phyloP scores from a whole-genome alignment of 2,797 vertebrate genomes.

The Urocyon cinereoargenteus region DNA sequence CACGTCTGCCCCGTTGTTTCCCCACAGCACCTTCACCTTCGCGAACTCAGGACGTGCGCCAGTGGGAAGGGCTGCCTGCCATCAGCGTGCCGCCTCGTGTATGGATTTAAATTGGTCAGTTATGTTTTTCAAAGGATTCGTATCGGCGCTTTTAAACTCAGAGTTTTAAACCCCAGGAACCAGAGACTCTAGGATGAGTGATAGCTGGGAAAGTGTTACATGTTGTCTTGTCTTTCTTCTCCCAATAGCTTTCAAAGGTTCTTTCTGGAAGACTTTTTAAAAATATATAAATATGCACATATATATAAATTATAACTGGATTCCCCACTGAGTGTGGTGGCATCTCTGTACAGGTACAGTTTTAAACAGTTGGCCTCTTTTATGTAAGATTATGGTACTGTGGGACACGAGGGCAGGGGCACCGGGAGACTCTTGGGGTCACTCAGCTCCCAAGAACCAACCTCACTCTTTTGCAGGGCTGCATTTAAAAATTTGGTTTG shows the following conservation, averaged over 20 bases:
- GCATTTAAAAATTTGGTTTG: not conserved
- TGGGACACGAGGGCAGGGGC: slow-evolving; percentile 73
- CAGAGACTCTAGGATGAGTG: slow-evolving; percentile 71
- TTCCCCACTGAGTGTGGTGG: slow-evolving; percentile 69
- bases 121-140: slow-evolving; percentile 68
- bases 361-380: slow-evolving; percentile 82
- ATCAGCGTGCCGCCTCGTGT: slow-evolving; percentile 59
- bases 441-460: not conserved
- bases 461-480: slow-evolving; percentile 15
- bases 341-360: slow-evolving; percentile 84
- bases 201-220: slow-evolving; percentile 72
- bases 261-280: slow-evolving; percentile 76
- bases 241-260: slow-evolving; percentile 76
- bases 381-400: slow-evolving; percentile 86
- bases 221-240: slow-evolving; percentile 69
- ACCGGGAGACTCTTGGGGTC: slow-evolving; percentile 53
- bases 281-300: slow-evolving; percentile 78
- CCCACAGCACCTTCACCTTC: slow-evolving; percentile 86
- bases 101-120: slow-evolving; percentile 58
- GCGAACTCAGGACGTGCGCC: slow-evolving; percentile 87
- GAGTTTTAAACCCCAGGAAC: slow-evolving; percentile 80
- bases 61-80: slow-evolving; percentile 72
- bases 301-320: slow-evolving; percentile 82
- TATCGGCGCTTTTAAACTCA: slow-evolving; percentile 79
- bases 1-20: slow-evolving; percentile 72